A percentile compares a stretch with the other conserved stretches of the same genome.
Conservation (phyloP, 2,113 vertebrate species). For the Nibea albiflora region DNA sequence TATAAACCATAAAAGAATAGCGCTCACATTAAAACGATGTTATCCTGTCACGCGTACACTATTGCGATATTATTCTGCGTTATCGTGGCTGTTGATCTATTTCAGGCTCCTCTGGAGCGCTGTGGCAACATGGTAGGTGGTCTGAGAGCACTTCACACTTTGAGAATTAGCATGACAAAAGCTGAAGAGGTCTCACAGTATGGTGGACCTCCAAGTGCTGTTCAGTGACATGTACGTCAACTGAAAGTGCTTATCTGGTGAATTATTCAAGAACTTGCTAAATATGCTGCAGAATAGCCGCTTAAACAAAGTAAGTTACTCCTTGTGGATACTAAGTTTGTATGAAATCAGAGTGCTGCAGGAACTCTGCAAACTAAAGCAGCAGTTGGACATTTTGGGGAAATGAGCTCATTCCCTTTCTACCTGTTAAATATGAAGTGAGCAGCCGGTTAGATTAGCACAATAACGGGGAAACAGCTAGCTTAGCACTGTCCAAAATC, state of each 20-base stretch:
- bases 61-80: constrained; percentile 5
- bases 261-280: constrained; percentile 12
- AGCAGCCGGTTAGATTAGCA: background rate
- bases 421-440: background rate
- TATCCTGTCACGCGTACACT: background rate
- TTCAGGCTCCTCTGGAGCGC: constrained; percentile 38
- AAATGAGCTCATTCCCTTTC: background rate
- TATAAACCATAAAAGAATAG: background rate
- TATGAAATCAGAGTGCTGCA: background rate
- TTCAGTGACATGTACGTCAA: constrained; percentile 28
- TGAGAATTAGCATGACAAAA: constrained; percentile 68
- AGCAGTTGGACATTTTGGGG: background rate
- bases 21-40: background rate
- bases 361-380: background rate
- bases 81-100: constrained; percentile 35
- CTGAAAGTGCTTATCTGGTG: constrained; percentile 11
- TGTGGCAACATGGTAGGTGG: constrained; percentile 46
- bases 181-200: constrained; percentile 34
- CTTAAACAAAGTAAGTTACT: background rate
- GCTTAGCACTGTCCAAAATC: background rate
- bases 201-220: constrained; percentile 13
- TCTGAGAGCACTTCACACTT: constrained; percentile 53
- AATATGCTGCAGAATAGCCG: background rate
- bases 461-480: background rate
- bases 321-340: no score